These are phyloP conservation scores for Callosobruchus maculatus DNA, from an alignment of 2,888 invertebrate species.

Conservation along the genomic window DNA sequence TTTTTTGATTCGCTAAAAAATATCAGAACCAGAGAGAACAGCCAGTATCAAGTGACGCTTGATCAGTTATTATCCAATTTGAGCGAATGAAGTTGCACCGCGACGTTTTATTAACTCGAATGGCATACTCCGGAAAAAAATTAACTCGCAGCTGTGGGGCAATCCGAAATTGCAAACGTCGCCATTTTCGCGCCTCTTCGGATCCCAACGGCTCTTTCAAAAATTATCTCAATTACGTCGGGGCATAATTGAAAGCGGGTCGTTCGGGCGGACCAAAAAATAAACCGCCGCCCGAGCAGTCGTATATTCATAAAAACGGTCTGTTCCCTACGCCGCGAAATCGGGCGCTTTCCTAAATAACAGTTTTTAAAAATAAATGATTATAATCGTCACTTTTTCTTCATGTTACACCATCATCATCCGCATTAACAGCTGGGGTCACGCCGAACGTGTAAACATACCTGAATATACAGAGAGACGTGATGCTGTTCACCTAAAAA, in stretches of 20 bases:
- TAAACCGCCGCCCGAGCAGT: not conserved
- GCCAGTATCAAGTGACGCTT: not conserved
- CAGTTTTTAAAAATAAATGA: not conserved
- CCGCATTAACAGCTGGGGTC: not conserved
- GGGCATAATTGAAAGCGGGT: not conserved
- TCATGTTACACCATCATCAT: not conserved
- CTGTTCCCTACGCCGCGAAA: not conserved
- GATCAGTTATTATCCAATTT: not conserved
- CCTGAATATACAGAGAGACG: not conserved
- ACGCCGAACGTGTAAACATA: not conserved
- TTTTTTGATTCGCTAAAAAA: not conserved
- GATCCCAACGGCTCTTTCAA: not conserved
- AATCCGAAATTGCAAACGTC: not conserved
- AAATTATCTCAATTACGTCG: not conserved
- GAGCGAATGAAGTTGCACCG: not conserved
- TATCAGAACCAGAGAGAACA: not conserved
- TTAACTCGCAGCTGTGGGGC: not conserved
- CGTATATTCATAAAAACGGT: not conserved
- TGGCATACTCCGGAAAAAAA: not conserved
- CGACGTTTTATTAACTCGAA: not conserved
- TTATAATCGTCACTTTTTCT: not conserved
- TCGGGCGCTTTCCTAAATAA: not conserved
- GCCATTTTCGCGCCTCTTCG: not conserved
- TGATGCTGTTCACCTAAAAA: not conserved
- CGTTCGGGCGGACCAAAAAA: not conserved